A percentile compares a stretch with the other conserved stretches of the same genome.
phyloP scores from a whole-genome alignment of 2,113 vertebrate species.

The Gallinago media region DNA sequence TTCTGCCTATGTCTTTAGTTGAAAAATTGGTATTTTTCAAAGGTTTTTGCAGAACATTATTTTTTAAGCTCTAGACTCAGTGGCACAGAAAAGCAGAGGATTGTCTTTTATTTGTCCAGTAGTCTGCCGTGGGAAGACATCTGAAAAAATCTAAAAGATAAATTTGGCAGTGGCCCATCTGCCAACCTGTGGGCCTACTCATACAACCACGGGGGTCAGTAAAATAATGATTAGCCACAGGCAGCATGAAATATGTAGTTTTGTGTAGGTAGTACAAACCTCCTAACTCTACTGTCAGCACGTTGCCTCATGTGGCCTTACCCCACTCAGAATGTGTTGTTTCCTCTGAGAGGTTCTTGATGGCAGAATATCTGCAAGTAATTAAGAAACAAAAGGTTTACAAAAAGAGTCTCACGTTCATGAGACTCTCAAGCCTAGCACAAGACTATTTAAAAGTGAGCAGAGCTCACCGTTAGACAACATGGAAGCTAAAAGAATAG shows the following conservation, averaged over 20 bases:
- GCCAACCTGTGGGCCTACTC: background rate
- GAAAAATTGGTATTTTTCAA: background rate
- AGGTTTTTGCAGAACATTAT: background rate
- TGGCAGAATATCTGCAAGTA: background rate
- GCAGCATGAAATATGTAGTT: background rate
- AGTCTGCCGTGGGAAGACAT: background rate
- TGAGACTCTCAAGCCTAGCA: background rate
- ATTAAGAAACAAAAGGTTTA: constrained; percentile 40
- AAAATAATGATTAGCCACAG: background rate
- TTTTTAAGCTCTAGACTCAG: background rate
- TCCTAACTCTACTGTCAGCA: background rate
- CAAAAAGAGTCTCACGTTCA: background rate
- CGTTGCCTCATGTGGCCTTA: background rate
- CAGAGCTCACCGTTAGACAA: background rate
- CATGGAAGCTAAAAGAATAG: background rate
- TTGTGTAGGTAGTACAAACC: background rate
- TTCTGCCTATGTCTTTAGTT: accelerated
- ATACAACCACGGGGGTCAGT: accelerated
- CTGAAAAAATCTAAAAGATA: background rate
- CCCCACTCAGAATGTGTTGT: background rate
- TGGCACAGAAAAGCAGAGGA: background rate
- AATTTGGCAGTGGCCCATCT: background rate
- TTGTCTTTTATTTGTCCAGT: background rate
- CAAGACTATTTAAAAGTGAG: constrained; percentile 20
- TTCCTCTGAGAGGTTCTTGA: background rate